phyloP scores from a whole-genome alignment of 2,888 invertebrate genomes.

The Icerya purchasi region DNA sequence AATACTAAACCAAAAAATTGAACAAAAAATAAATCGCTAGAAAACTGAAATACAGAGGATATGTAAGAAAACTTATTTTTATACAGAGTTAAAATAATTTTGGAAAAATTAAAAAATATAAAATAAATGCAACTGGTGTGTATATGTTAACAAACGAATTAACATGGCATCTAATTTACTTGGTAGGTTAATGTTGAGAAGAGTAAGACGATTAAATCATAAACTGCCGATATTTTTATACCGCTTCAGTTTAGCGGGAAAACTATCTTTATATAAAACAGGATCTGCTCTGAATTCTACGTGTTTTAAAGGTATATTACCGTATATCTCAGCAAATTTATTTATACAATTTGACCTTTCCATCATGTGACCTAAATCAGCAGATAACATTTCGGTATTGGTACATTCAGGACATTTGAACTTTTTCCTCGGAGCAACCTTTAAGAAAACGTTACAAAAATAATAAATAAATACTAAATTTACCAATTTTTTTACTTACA shows the following conservation, averaged over 20 bases:
- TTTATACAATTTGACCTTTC: constrained; percentile 80
- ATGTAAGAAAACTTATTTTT: too few species aligned
- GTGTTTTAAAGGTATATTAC: constrained; percentile 63
- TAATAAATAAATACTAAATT: neutral
- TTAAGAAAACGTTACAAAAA: constrained; percentile 18
- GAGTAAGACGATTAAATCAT: too few species aligned
- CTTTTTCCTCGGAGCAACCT: constrained; percentile 86
- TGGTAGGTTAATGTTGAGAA: too few species aligned
- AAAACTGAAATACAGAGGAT: too few species aligned
- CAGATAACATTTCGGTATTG: constrained; percentile 81
- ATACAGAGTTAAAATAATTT: too few species aligned
- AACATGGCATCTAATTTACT: too few species aligned
- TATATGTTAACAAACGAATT: too few species aligned
- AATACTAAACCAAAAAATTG: too few species aligned
- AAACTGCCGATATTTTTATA: constrained; percentile 78
- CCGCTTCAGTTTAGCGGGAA: constrained; percentile 63
- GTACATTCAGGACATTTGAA: constrained; percentile 91
- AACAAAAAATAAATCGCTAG: too few species aligned
- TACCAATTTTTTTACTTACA: too few species aligned
- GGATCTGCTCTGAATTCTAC: constrained; percentile 92
- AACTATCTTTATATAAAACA: constrained; percentile 66
- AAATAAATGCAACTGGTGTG: too few species aligned
- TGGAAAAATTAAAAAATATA: too few species aligned
- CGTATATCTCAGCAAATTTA: constrained; percentile 52
- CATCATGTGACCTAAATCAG: constrained; percentile 79